Evolutionary conservation across 2,888 invertebrate species (phyloP), one percentile per base, ranked within the genome.

Genomic region (Odontocerum albicorne): DNA sequence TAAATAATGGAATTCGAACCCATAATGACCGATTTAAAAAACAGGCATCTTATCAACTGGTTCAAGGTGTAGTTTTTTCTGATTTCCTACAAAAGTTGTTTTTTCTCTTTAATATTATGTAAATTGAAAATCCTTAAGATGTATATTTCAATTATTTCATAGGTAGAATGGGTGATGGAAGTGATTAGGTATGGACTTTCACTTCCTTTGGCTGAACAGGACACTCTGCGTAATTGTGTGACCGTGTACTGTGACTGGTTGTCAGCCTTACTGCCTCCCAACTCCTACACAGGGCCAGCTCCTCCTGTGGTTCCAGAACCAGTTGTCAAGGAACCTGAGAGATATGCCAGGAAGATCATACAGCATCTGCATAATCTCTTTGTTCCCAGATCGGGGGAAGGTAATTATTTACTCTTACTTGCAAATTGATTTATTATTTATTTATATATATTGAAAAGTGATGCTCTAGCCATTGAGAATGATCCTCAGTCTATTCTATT

Each of bases 191-290:
- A 87, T 73, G 96, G 97, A 0, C 79, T 98, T 3, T 91, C 93
- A 10, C 76, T 97, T 38, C 95, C 96, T 0, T 74, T 97, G 40
- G 81, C 86, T 27, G 96, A 97, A 72, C 94, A 96, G 70, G 96
- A 96, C 65, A 92, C 95, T 0, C 88, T 97, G 46, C 88, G 95
- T 62, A 96, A 96, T 72, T 97, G 96, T 70, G 96, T 96, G 35
- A 92, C 92, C 69, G 90, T 97, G 27, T 97, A 97, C 69, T 96
- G 96, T 71, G 95, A 97, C 67, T 98, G 97, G 97, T 76, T 98
- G 62, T 88, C 92, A 0, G 91, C 96, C 2, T 76, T 97, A 60
- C 81, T 90, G 62, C 85, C 88, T 0, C 71, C 92, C 68, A 92
- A 96, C 67, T 94, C 96, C 88, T 77, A 96, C 53, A 88, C 92